A percentile compares a stretch with the other conserved stretches of the same genome.
Evolutionary conservation across 2,888 invertebrate species (phyloP).

Genomic region (Trissolcus brochymenae): DNA sequence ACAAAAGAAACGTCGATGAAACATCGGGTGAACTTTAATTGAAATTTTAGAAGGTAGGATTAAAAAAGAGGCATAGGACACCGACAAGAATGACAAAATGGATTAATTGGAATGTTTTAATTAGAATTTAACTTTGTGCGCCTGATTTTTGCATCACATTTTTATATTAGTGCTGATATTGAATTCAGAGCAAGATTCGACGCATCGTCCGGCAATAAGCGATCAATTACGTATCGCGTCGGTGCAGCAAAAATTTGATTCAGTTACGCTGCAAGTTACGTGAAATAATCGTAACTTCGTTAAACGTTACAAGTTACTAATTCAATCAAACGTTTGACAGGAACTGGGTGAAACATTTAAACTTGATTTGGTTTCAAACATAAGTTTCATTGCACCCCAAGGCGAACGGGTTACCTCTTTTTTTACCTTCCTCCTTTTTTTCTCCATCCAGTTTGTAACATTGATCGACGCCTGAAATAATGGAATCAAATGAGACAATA

Average conservation of each 20-base stretch:
- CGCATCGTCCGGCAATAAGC: constrained; percentile 26
- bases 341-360: constrained; percentile 47
- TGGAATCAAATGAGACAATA: constrained; percentile 11
- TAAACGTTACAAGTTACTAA: constrained; percentile 50
- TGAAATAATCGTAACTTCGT: constrained; percentile 46
- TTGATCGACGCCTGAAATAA: constrained; percentile 8
- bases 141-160: constrained; percentile 10
- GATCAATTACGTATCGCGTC: constrained; percentile 40
- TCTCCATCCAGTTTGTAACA: background rate
- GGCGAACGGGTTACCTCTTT: background rate
- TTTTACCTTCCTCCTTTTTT: background rate
- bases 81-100: background rate
- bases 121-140: constrained; percentile 8
- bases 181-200: constrained; percentile 22
- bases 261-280: constrained; percentile 34
- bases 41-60: too few relatives aligned
- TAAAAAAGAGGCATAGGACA: background rate
- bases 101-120: constrained; percentile 14
- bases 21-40: too few relatives aligned
- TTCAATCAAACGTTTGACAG: constrained; percentile 44
- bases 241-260: constrained; percentile 33
- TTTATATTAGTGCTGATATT: background rate
- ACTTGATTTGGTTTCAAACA: constrained; percentile 31
- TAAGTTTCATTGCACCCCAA: constrained; percentile 21
- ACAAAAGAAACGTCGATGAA: too few relatives aligned